Percentiles rank a stretch among this genome's conserved stretches.
Conservation (phyloP, 2,888 invertebrate species). For the Epinotia bilunana region DNA sequence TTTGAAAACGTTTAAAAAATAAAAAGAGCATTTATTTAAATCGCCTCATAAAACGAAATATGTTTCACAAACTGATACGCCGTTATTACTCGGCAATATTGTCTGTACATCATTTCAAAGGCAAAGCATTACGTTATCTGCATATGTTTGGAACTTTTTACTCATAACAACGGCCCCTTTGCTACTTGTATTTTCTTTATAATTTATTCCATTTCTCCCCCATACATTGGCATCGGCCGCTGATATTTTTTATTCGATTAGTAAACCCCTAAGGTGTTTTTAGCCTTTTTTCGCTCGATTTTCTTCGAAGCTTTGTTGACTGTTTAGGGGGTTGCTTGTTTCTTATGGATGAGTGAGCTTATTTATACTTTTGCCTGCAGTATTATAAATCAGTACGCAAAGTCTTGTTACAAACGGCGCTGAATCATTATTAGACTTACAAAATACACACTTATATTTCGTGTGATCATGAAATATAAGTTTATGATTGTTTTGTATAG, state of each 20-base stretch:
- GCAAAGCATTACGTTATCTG: conserved; percentile 71
- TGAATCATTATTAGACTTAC: conserved; percentile 5
- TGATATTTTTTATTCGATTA: conserved; percentile 86
- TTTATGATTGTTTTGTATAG: not conserved
- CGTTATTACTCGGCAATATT: conserved; percentile 61
- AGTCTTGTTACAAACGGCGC: conserved; percentile 28
- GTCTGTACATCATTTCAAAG: conserved; percentile 66
- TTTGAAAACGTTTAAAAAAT: conserved; percentile 1
- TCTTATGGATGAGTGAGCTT: conserved; percentile 82
- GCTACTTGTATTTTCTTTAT: conserved; percentile 83
- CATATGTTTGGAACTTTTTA: conserved; percentile 77
- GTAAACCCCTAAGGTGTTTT: conserved; percentile 86
- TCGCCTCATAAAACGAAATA: conserved; percentile 29
- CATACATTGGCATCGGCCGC: conserved; percentile 83
- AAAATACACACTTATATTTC: not conserved
- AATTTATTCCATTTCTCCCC: conserved; percentile 84
- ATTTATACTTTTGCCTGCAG: conserved; percentile 68
- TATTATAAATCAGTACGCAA: conserved; percentile 33
- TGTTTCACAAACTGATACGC: conserved; percentile 44
- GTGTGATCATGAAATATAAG: conserved; percentile 10
- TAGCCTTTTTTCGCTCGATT: conserved; percentile 85
- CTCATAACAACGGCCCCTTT: conserved; percentile 78
- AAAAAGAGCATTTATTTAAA: conserved; percentile 20
- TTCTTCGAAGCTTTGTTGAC: conserved; percentile 85
- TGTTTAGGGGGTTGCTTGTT: conserved; percentile 82